A percentile compares a stretch with the other conserved stretches of the same genome.
These are phyloP conservation scores for Adoxophyes honmai DNA, from an alignment of 1,140 invertebrate species.

Conservation along the genomic window DNA sequence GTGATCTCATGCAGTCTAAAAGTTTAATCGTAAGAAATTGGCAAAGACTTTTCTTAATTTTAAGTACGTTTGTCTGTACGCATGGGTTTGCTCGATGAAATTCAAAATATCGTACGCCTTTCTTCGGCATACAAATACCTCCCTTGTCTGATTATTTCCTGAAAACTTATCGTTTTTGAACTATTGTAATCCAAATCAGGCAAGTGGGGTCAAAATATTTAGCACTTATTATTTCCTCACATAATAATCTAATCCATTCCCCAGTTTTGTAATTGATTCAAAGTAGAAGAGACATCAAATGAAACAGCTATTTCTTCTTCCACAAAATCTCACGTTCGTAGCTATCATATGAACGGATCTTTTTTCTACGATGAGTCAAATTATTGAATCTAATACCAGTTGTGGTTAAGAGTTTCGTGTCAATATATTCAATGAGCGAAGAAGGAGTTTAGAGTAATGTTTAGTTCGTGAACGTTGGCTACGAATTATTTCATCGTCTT, in stretches of 20 bases:
- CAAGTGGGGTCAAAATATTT: slow-evolving; percentile 6
- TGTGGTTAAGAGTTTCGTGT: not conserved
- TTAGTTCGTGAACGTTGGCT: slow-evolving; percentile 62
- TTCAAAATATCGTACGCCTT: slow-evolving; percentile 10
- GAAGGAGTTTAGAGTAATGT: slow-evolving; percentile 29
- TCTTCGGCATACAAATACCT: not conserved
- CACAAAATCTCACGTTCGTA: too few species aligned
- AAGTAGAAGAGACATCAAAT: slow-evolving; percentile 7
- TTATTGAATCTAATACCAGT: not conserved
- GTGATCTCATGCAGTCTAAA: slow-evolving; percentile 55
- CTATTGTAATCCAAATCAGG: not conserved
- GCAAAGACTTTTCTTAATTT: slow-evolving; percentile 11
- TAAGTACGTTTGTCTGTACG: slow-evolving; percentile 7
- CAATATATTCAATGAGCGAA: not conserved
- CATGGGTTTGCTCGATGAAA: slow-evolving; percentile 15
- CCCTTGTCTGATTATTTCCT: not conserved
- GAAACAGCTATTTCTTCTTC: too few species aligned
- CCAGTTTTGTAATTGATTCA: slow-evolving; percentile 9
- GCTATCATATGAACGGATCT: slow-evolving; percentile 18
- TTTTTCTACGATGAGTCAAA: slow-evolving; percentile 8
- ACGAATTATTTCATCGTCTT: slow-evolving; percentile 75
- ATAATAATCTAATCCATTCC: not conserved
- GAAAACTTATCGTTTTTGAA: slow-evolving; percentile 1
- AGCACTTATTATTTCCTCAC: slow-evolving; percentile 15
- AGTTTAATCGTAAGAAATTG: slow-evolving; percentile 13